Percentiles rank a stretch among this genome's conserved stretches.
These are phyloP conservation scores for Drosophila littoralis DNA, from an alignment of 1,140 invertebrate genomes.

Conservation along the genomic window DNA sequence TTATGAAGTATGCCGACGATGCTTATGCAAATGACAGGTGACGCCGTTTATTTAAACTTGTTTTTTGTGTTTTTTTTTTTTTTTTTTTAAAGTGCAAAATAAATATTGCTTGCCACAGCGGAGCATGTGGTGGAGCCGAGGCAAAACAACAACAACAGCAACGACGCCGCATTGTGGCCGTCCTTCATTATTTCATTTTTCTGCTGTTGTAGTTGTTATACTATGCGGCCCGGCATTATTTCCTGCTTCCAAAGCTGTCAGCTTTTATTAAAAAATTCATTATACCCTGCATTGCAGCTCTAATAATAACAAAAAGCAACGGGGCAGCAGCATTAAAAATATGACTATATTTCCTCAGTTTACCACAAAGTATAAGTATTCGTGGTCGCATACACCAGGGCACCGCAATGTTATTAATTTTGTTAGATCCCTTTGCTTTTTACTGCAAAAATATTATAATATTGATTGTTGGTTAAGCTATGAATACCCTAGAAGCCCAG, in stretches of 20 bases:
- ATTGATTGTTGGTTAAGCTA: background rate
- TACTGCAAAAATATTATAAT: background rate
- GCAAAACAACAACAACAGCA: slow-evolving; percentile 10
- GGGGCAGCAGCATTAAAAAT: slow-evolving; percentile 9
- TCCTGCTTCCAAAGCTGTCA: slow-evolving; percentile 41
- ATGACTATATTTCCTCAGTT: background rate
- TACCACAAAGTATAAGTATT: background rate
- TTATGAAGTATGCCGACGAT: background rate
- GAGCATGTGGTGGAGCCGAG: background rate
- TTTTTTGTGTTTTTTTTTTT: slow-evolving; percentile 45
- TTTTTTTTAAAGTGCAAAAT: slow-evolving; percentile 33
- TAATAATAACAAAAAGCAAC: slow-evolving; percentile 4
- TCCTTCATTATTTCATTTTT: slow-evolving; percentile 35
- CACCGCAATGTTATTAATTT: background rate
- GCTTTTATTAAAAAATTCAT: slow-evolving; percentile 73
- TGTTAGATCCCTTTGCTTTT: background rate
- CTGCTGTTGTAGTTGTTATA: slow-evolving; percentile 15
- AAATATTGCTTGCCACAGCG: slow-evolving; percentile 24
- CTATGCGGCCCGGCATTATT: slow-evolving; percentile 45
- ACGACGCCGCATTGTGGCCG: slow-evolving; percentile 19
- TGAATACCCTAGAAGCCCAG: background rate
- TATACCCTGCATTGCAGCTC: slow-evolving; percentile 52
- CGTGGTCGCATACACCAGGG: background rate
- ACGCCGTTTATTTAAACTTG: slow-evolving; percentile 63
- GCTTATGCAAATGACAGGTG: slow-evolving; percentile 61